Evolutionary conservation across 2,888 invertebrate genomes (phyloP), one percentile per base, ranked within the genome.

Genomic region (Ethmia dodecea): DNA sequence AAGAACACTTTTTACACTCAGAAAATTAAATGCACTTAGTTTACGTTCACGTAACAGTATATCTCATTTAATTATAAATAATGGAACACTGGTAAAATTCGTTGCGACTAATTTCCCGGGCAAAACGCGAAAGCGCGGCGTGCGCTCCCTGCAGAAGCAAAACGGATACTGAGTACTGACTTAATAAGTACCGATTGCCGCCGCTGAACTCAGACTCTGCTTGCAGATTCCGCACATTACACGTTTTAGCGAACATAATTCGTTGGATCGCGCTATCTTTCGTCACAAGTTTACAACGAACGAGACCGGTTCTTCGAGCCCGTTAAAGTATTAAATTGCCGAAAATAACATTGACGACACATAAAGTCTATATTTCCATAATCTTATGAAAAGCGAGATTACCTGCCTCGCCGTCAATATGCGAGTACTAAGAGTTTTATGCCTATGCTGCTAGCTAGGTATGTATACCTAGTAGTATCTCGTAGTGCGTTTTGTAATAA

Each of bases 81-180:
- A n/a, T n/a, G n/a, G n/a, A n/a, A n/a, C n/a, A 29, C 28, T 13
- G 28, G 13, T 28, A 9, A 18, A 31, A 22, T 35, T 10, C 13
- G 28, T 18, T 18, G 31, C 15, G 48, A 38, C 46, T 49, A 52
- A 53, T 71, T 77, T 76, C 67, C 73, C 76, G 77, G 76, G 73
- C 28, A 60, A 67, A 63, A n/a, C n/a, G n/a, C 22, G 30, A 42
- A n/a, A 47, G 28, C 42, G 44, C 52, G 49, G 56, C 54, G 74
- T 65, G 60, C 57, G 51, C 49, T 56, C 67, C 57, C 51, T 37
- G 33, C 49, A 41, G 37, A 43, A 45, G 47, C 52, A 35, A 40
- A 39, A 41, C 45, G 40, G 42, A 57, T 57, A 77, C 77, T 77
- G 67, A 26, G 30, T 12, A 11, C 12, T 9, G 26, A 12, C 2